Conservation (phyloP, 2,888 invertebrate species). For the Tridacna crocea region DNA sequence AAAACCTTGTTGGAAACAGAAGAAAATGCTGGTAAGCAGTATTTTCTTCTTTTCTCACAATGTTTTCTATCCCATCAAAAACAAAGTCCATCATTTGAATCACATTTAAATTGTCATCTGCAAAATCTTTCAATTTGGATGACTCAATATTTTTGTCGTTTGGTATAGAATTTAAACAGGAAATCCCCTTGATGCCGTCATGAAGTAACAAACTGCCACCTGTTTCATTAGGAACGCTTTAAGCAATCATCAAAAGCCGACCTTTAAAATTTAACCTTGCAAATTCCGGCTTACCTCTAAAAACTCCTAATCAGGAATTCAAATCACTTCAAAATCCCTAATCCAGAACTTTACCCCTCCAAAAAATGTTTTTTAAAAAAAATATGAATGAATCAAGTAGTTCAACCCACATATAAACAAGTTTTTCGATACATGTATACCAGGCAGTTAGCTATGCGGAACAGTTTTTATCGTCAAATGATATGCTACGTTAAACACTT, state of each 20-base stretch:
- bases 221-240: background rate
- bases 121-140: too few relatives aligned
- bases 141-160: too few relatives aligned
- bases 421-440: constrained; percentile 21
- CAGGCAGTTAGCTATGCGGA: constrained; percentile 6
- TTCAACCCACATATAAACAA: constrained; percentile 21
- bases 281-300: constrained; percentile 10
- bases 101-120: too few relatives aligned
- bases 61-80: too few relatives aligned
- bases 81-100: too few relatives aligned
- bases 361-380: constrained; percentile 11
- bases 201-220: background rate
- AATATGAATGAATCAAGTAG: background rate
- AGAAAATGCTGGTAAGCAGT: too few relatives aligned
- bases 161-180: too few relatives aligned
- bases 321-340: constrained; percentile 4
- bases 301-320: constrained; percentile 24
- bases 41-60: too few relatives aligned
- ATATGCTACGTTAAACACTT: constrained; percentile 26
- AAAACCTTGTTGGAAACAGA: too few relatives aligned
- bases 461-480: constrained; percentile 21
- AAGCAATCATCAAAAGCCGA: too few relatives aligned
- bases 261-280: constrained; percentile 1
- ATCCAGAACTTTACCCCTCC: constrained; percentile 1
- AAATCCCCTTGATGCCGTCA: too few relatives aligned